These are phyloP conservation scores for Drosophila siamana DNA, from an alignment of 2,888 invertebrate species.

Conservation along the genomic window DNA sequence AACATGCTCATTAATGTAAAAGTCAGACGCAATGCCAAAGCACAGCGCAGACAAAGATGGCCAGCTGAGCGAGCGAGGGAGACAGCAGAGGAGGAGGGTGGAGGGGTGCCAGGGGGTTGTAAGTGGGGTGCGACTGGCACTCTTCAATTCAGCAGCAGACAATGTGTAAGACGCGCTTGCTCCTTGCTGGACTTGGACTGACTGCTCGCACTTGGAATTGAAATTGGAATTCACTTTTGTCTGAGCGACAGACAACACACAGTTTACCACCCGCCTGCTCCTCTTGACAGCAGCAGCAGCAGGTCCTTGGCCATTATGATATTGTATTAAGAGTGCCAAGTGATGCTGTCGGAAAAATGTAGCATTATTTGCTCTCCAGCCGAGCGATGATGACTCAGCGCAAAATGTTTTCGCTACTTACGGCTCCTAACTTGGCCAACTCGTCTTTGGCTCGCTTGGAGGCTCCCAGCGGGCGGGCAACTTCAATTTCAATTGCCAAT, in stretches of 20 bases:
- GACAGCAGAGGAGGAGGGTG: background rate
- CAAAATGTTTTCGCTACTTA: constrained; percentile 13
- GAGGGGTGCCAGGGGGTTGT: background rate
- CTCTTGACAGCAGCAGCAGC: background rate
- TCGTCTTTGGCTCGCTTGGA: background rate
- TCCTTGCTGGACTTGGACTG: constrained; percentile 58
- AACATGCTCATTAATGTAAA: constrained; percentile 81
- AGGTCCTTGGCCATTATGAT: constrained; percentile 68
- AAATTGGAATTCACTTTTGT: constrained; percentile 77
- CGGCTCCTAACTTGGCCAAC: constrained; percentile 15
- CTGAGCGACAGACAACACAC: constrained; percentile 42
- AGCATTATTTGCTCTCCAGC: constrained; percentile 20
- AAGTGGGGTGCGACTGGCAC: constrained; percentile 23
- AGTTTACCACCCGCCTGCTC: background rate
- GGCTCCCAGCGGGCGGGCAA: constrained; percentile 8
- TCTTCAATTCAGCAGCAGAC: constrained; percentile 44
- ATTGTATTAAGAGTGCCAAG: constrained; percentile 76
- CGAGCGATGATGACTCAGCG: constrained; percentile 54
- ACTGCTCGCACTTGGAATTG: constrained; percentile 67
- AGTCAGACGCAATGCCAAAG: constrained; percentile 60
- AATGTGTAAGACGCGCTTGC: constrained; percentile 57
- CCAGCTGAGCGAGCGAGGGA: background rate
- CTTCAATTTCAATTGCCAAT: constrained; percentile 12
- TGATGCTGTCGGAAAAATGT: constrained; percentile 60
- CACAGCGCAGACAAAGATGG: constrained; percentile 22